These are phyloP conservation scores for Eupristina koningsbergeri DNA, from an alignment of 1,140 invertebrate species.

Conservation along the genomic window DNA sequence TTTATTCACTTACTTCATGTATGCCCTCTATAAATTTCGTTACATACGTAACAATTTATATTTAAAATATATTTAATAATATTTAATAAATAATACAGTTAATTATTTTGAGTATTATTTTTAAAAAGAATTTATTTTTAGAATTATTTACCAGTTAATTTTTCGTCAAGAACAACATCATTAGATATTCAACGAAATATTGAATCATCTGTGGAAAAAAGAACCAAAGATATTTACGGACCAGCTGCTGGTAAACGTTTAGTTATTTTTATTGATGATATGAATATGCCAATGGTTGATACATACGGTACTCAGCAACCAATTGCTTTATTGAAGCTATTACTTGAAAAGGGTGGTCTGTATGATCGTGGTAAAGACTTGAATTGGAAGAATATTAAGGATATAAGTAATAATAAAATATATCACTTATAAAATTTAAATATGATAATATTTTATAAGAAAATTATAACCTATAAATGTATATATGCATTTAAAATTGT, in stretches of 20 bases:
- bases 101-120: neutral
- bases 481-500: too few relatives aligned
- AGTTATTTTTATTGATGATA: constrained; percentile 92
- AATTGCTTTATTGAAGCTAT: constrained; percentile 88
- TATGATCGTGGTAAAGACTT: constrained; percentile 92
- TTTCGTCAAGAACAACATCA: constrained; percentile 91
- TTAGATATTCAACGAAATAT: constrained; percentile 90
- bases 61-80: too few relatives aligned
- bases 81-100: too few relatives aligned
- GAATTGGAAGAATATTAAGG: constrained; percentile 90
- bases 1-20: too few relatives aligned
- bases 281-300: constrained; percentile 94
- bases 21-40: too few relatives aligned
- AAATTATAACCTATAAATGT: too few relatives aligned
- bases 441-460: too few relatives aligned
- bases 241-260: constrained; percentile 89
- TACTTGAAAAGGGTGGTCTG: constrained; percentile 88
- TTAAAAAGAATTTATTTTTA: constrained; percentile 54
- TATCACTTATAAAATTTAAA: neutral
- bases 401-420: constrained; percentile 75
- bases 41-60: too few relatives aligned
- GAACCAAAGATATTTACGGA: constrained; percentile 91
- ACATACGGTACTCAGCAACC: constrained; percentile 94
- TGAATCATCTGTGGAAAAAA: constrained; percentile 89
- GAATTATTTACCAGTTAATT: constrained; percentile 87